These are phyloP conservation scores for Cinara cedri DNA, from an alignment of 2,888 invertebrate genomes.

Conservation along the genomic window DNA sequence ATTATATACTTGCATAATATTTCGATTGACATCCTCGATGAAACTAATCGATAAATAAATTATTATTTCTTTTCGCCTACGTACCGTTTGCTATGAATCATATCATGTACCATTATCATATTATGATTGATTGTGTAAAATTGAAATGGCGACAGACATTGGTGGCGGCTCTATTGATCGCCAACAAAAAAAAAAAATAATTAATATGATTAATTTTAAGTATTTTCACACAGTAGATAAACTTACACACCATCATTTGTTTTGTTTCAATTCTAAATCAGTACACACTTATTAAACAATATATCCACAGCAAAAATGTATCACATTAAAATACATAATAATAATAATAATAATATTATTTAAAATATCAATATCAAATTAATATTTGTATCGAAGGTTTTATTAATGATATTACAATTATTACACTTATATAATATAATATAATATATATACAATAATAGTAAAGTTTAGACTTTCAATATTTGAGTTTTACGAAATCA, in stretches of 20 bases:
- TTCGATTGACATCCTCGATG: constrained; percentile 6
- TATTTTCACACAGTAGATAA: background rate
- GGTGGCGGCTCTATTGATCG: too few relatives aligned
- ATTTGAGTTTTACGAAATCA: background rate
- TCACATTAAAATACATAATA: too few relatives aligned
- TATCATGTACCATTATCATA: background rate
- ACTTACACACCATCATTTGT: background rate
- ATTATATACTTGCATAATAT: background rate
- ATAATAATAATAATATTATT: too few relatives aligned
- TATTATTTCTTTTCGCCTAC: background rate
- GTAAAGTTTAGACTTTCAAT: constrained; percentile 4
- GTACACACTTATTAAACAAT: background rate
- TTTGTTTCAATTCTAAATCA: background rate
- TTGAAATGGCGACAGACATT: too few relatives aligned
- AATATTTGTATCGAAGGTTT: background rate
- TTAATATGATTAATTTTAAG: background rate
- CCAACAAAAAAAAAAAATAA: too few relatives aligned
- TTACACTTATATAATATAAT: too few relatives aligned
- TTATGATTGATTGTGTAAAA: too few relatives aligned
- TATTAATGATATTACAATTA: background rate
- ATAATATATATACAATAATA: too few relatives aligned
- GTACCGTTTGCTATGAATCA: background rate
- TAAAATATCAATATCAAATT: too few relatives aligned
- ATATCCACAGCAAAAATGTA: background rate
- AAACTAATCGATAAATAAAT: background rate